phyloP scores from a whole-genome alignment of 1,140 invertebrate genomes.

The Drosophila pachea region DNA sequence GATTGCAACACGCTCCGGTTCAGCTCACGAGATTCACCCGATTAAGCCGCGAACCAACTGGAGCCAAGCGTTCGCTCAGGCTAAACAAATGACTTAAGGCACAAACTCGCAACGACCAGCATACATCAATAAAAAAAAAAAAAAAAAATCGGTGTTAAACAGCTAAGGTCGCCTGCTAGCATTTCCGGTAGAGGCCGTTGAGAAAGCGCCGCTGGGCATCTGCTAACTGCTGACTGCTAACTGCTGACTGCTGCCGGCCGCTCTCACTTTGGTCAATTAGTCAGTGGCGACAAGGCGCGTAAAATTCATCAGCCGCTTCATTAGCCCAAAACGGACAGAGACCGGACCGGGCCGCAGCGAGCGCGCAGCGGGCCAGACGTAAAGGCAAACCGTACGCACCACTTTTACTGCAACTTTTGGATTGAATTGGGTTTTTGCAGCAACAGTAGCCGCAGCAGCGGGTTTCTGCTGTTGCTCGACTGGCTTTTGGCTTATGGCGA shows the following conservation, averaged over 20 bases:
- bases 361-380: slow-evolving; percentile 7
- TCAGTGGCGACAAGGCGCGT: slow-evolving; percentile 53
- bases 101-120: slow-evolving; percentile 12
- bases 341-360: background rate
- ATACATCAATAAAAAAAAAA: background rate
- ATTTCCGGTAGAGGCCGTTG: slow-evolving; percentile 53
- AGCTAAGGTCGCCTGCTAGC: slow-evolving; percentile 38
- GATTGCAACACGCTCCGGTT: background rate
- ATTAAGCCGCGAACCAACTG: background rate
- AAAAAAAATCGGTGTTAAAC: background rate
- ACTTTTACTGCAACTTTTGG: slow-evolving; percentile 55
- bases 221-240: slow-evolving; percentile 8
- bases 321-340: slow-evolving; percentile 18
- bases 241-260: slow-evolving; percentile 19
- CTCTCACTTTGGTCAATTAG: slow-evolving; percentile 65
- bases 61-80: background rate
- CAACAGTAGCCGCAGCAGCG: slow-evolving; percentile 20
- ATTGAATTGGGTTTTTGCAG: slow-evolving; percentile 21
- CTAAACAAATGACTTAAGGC: slow-evolving; percentile 24
- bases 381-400: slow-evolving; percentile 29
- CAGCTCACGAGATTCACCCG: too few species aligned
- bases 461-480: slow-evolving; percentile 35
- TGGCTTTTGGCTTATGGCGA: slow-evolving; percentile 44
- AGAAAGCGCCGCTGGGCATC: slow-evolving; percentile 48
- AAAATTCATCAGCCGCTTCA: slow-evolving; percentile 48